Conservation (phyloP, 1,140 invertebrate species). For the Drosophila aff. region DNA sequence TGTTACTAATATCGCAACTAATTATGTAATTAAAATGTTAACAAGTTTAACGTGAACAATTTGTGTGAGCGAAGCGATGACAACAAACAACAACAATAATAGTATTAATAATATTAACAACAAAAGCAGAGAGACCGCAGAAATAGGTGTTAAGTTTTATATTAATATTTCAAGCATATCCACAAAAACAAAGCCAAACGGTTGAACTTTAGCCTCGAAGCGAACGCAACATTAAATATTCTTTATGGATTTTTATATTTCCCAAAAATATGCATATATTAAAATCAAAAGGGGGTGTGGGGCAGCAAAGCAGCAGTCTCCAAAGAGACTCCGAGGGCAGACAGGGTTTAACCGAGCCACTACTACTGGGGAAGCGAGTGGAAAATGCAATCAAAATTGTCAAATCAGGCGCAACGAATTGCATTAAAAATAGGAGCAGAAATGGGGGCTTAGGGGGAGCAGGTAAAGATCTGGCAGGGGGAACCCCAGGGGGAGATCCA, state of each 20-base stretch:
- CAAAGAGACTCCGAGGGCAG: conserved; percentile 1
- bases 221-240: conserved; percentile 42
- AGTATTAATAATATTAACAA: conserved; percentile 10
- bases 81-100: conserved; percentile 16
- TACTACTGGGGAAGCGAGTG: conserved; percentile 26
- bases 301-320: not conserved
- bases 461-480: not conserved
- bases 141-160: conserved; percentile 58
- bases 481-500: not conserved
- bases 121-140: conserved; percentile 5
- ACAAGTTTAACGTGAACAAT: conserved; percentile 59
- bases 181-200: conserved; percentile 18
- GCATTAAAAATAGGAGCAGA: conserved; percentile 54
- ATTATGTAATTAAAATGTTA: conserved; percentile 70
- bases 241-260: conserved; percentile 40
- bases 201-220: conserved; percentile 35
- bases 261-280: conserved; percentile 29
- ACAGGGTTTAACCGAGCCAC: conserved; percentile 13
- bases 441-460: not conserved
- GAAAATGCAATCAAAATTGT: conserved; percentile 65
- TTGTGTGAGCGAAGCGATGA: conserved; percentile 38
- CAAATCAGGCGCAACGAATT: conserved; percentile 64
- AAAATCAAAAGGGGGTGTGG: not conserved
- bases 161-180: conserved; percentile 60
- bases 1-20: conserved; percentile 54